phyloP scores from a whole-genome alignment of 53 echinoderm and acorn worm species.

The Zoroaster sp. region DNA sequence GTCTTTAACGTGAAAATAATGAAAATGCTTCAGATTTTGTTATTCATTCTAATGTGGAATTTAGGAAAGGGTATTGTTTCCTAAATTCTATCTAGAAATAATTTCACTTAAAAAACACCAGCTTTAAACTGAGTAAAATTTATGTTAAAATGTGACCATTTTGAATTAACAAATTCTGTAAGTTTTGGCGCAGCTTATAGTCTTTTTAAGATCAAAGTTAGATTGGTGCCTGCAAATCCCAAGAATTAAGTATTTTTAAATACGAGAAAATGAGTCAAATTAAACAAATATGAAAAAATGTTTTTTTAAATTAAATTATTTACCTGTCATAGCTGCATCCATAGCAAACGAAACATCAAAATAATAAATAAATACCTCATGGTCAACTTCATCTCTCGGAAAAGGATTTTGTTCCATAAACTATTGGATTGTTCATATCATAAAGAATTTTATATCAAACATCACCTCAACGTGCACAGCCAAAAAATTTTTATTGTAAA shows the following conservation, averaged over 20 bases:
- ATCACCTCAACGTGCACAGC: not conserved
- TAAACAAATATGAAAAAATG: not conserved
- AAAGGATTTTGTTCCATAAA: not conserved
- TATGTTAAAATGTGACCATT: not conserved
- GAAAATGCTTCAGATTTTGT: too few species aligned
- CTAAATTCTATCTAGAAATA: too few species aligned
- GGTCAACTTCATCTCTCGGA: too few species aligned
- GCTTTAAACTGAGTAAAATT: not conserved
- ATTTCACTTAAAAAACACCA: too few species aligned
- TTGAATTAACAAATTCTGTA: not conserved
- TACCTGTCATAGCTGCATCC: slow-evolving; percentile 24
- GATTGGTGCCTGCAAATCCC: not conserved
- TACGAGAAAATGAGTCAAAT: not conserved
- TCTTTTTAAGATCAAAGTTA: not conserved
- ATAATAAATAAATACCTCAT: not conserved
- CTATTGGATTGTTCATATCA: not conserved
- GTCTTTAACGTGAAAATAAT: too few species aligned
- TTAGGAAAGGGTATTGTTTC: too few species aligned
- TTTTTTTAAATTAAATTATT: not conserved
- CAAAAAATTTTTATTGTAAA: not conserved
- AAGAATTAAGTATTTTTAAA: too few species aligned
- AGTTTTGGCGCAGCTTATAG: not conserved
- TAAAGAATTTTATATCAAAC: not conserved
- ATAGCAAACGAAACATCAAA: not conserved
- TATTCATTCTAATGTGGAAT: too few species aligned